Evolutionary conservation across 2,888 invertebrate species (phyloP), one percentile per base, ranked within the genome.

Genomic region (Mantis religiosa): DNA sequence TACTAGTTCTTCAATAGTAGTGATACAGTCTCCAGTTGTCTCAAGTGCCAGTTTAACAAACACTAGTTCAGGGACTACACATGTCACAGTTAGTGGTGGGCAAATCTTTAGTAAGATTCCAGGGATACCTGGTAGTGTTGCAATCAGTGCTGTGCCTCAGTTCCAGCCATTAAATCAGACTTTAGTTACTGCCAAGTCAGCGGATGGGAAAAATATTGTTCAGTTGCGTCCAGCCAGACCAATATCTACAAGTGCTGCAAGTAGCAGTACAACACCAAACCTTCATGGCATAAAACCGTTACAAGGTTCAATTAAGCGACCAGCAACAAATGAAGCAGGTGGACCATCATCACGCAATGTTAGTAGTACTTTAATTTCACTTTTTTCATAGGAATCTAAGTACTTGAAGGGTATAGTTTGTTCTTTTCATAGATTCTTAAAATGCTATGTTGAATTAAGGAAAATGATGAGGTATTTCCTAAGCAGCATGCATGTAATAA

Each of bases 41-140:
- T 86, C 89, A 82, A 87, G 89, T 85, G 83, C 88, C 30, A 47
- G 87, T 87, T 86, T 87, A 28, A 85, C 84, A 34, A 84, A 83
- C 14, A 27, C 85, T 27, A 27, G 34, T 28, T 81, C 84, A 28
- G 82, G 54, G 6, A 85, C 87, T 14, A 87, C 89, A 15, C 88
- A 89, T 83, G 83, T 90, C 15, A 90, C 90, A 81, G 85, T 90
- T 27, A 87, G 89, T 87, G 89, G 89, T 14, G 93, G 93, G 89
- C 93, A 93, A 91, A 92, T 93, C 87, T 89, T 93, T 28, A 88
- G 89, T 8, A 93, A 93, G 92, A 93, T 93, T 90, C 93, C 93
- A 9, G 92, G 93, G 84, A 92, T 93, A 0, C 91, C 92, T 7
- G 92, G 92, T 82, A 89, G 85, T 85, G 84, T 88, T 81, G 85